Evolutionary conservation across 2,888 invertebrate species (phyloP).

Genomic region (Pristionchus maxplancki): DNA sequence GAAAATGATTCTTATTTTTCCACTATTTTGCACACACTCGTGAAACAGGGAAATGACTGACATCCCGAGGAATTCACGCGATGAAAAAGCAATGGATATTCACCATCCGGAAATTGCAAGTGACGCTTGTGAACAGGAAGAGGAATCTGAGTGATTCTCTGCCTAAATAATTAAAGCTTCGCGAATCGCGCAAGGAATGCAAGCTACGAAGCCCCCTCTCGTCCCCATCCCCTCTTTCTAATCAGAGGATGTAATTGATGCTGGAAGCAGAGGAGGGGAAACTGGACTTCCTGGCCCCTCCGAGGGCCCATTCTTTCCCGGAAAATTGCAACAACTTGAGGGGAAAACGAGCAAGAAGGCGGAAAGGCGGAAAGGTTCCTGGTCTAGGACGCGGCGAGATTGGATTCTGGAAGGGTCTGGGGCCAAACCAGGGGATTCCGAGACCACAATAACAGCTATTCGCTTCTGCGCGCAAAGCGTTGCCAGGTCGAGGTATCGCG

Average conservation of each 20-base stretch:
- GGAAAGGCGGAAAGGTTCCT: not conserved
- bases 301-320: not conserved
- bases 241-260: not conserved
- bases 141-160: not conserved
- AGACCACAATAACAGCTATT: not conserved
- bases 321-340: conserved; percentile 19
- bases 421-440: not conserved
- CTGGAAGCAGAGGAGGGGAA: not conserved
- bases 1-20: too few species aligned
- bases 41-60: not conserved
- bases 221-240: not conserved
- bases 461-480: too few species aligned
- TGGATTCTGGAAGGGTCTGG: not conserved
- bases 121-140: not conserved
- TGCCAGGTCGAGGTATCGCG: too few species aligned
- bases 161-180: too few species aligned
- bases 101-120: not conserved
- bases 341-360: not conserved
- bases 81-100: not conserved
- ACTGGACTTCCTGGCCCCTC: not conserved
- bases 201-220: not conserved
- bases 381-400: not conserved
- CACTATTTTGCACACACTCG: too few species aligned
- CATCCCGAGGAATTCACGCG: not conserved
- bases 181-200: not conserved